These are phyloP conservation scores for Chrosomus eos DNA, from an alignment of 2,797 vertebrate genomes.

Conservation along the genomic window DNA sequence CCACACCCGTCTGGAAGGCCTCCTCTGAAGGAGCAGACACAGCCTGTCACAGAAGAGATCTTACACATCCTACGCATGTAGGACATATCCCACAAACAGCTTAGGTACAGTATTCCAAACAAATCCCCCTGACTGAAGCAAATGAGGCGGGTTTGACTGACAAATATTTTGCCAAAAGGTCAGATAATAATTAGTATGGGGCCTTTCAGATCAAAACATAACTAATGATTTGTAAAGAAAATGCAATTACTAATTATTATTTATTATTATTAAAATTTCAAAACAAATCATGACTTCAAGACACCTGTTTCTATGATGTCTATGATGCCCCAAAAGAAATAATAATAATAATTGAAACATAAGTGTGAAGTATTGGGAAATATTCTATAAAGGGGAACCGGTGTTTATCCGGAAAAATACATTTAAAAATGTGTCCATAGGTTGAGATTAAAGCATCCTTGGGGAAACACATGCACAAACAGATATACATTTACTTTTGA, in stretches of 20 bases:
- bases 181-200: neutral
- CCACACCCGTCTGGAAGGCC: conserved; percentile 37
- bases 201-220: neutral
- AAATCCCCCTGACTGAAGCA: conserved; percentile 61
- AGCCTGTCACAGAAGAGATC: conserved; percentile 15
- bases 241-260: neutral
- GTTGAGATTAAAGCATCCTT: too few species aligned
- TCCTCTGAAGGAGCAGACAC: conserved; percentile 43
- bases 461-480: too few species aligned
- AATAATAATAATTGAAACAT: neutral
- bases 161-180: conserved; percentile 50
- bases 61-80: conserved; percentile 8
- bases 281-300: neutral
- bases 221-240: neutral
- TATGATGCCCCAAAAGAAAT: neutral
- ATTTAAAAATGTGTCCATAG: too few species aligned
- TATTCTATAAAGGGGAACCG: too few species aligned
- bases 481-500: too few species aligned
- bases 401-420: too few species aligned
- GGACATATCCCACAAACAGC: conserved; percentile 5
- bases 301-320: neutral
- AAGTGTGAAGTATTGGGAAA: too few species aligned
- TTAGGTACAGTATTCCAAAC: conserved; percentile 57
- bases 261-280: neutral
- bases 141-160: conserved; percentile 54